Evolutionary conservation across 1,140 invertebrate species (phyloP), one percentile per base, ranked within the genome.

Genomic region (Carposina sasakii): DNA sequence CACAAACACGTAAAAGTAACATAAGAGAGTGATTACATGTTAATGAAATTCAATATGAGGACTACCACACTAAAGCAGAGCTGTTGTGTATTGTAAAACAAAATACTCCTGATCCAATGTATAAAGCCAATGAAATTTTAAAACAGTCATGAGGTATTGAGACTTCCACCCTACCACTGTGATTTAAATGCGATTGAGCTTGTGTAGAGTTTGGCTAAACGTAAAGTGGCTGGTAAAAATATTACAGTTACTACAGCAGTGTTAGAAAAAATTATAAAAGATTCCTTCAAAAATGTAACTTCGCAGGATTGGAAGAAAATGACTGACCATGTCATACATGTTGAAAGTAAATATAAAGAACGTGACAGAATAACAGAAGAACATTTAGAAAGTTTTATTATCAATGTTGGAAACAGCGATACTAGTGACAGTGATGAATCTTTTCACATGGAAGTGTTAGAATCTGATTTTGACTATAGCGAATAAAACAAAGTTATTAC

Each of bases 151-250:
- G 40, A 48, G 23, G 23, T 54, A 13, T 36, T 54, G 23, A 13
- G 16, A n/a, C 22, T 47, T 3, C 43, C 39, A 50, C 63, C 51
- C 44, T 66, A 51, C 48, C 63, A 52, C 40, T 54, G 46, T 48
- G 62, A 47, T 40, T 36, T 57, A 0, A 50, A 49, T 63, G 49
- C 47, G 34, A 58, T 59, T 50, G 53, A 52, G 51, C 28, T 53
- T 21, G 53, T 37, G 10, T 55, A 48, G 57, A 54, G 45, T 19
- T 19, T 22, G 15, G 46, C 26, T 5, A 54, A 54, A 31, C 41
- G 52, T 23, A 54, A 42, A 42, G 15, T 52, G n/a, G 50, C 50
- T 16, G 39, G 45, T 33, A 48, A 39, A 48, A 48, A 48, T 39
- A 9, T 37, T 4, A 19, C 5, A 4, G 19, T 17, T 4, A 8